Base-by-base conservation (phyloP, 1,140 invertebrate genomes). In the Dendroctonus ponderosae region DNA sequence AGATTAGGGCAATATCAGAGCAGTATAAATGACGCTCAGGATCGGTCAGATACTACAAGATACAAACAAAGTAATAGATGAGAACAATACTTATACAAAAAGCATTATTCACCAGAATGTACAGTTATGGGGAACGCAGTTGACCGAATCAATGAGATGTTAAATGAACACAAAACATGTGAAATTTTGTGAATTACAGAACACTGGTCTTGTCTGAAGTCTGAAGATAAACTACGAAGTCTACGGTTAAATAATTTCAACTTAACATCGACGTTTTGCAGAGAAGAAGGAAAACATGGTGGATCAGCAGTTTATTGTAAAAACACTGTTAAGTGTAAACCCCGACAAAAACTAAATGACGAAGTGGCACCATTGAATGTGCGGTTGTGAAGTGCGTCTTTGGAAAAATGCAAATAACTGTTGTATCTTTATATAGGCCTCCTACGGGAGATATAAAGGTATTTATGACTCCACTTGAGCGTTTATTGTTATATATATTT, bases 31-130 rank as follows among this genome's bases (percentile, higher is more conserved):
- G 52, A 54, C 26, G 7, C 46, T 8, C 8, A 26, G 5, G 7
- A 26, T 14, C 53, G 40, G 6, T 56, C 7, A 40, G 15, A 60
- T 8, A 8, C 52, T 44, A 37, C n/a, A 42, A n/a, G n/a, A n/a
- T n/a, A n/a, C n/a, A n/a, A 63, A 12, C 42, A 52, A 6, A 63
- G 9, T n/a, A 63, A 15, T 46, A 37, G 8, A 39, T 7, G 44
- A n/a, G n/a, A n/a, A n/a, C n/a, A n/a, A n/a, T n/a, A n/a, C n/a
- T n/a, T n/a, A n/a, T n/a, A 7, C 41, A 37, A 54, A 11, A 65
- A 68, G 52, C 40, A 40, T 62, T 37, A 59, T 69, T 40, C 67
- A 69, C 58, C 67, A 69, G 66, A 69, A 66, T 58, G 42, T 69
- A n/a, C 53, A 68, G 48, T 69, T 48, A 61, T 62, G 49, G 68